Base-by-base conservation (phyloP, 2,797 vertebrate genomes). In the Adrianichthys oophorus region DNA sequence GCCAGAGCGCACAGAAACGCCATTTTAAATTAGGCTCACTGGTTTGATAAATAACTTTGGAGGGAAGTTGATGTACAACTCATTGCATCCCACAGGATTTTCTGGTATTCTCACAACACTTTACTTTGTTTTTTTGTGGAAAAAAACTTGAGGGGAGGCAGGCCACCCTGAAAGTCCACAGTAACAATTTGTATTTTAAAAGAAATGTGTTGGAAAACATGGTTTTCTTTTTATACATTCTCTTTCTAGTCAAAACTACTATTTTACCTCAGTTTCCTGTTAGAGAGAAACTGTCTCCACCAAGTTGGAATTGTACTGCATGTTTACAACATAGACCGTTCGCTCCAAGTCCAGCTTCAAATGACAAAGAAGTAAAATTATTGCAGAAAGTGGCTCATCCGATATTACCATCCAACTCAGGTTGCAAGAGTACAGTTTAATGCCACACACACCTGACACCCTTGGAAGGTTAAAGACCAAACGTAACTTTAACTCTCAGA, bases 1-100 rank as follows among this genome's bases (percentile, higher is more conserved):
- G 24, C 65, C 56, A 56, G 69, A 76, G 62, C 62, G 54, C 65
- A 60, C 63, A 74, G 66, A 79, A 70, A 74, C 59, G 63, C 79
- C 71, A 5, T 68, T 74, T 76, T 76, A 65, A 69, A 56, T 63
- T 41, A 47, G 52, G 40, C 26, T 56, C 59, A 51, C 18, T 23
- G 52, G 26, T 56, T 53, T 70, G 76, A 80, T 70, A 65, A 73
- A 73, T 50, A 66, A 74, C 57, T 58, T 78, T 44, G 59, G 17
- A 53, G 62, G 63, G 21, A 70, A 44, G 48, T 15, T 44, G 43
- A 72, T 64, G 56, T 56, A 60, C 15, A 58, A 56, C 70, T 62
- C 41, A 17, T 37, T 29, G 18, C 15, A 37, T 78, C 57, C 62
- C 60, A 59, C 52, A 46, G 26, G 53, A 45, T 48, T 56, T 59